A percentile compares a stretch with the other conserved stretches of the same genome.
Evolutionary conservation across 2,113 vertebrate genomes (phyloP).

Genomic region (Silurus glanis): DNA sequence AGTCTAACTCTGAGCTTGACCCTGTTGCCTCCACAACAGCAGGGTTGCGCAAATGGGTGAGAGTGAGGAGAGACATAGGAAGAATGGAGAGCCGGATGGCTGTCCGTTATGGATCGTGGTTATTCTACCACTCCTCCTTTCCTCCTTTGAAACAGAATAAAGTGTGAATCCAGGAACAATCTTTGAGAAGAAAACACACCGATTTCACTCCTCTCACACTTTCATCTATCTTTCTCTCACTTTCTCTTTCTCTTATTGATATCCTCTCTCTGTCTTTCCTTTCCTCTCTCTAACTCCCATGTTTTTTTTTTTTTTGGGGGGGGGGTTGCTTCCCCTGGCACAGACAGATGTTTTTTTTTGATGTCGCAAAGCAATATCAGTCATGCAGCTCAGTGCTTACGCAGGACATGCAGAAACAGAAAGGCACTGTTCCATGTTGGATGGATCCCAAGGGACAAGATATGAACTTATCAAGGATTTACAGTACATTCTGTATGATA

Average conservation of each 20-base stretch:
- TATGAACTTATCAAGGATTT: slow-evolving; percentile 31
- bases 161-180: slow-evolving; percentile 23
- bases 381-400: slow-evolving; percentile 34
- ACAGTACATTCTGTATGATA: slow-evolving; percentile 16
- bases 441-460: slow-evolving; percentile 24
- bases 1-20: slow-evolving; percentile 1
- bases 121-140: background rate
- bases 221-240: background rate
- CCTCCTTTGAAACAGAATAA: slow-evolving; percentile 1
- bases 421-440: background rate
- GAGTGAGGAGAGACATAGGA: background rate
- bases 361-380: slow-evolving; percentile 30
- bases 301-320: slow-evolving; percentile 14
- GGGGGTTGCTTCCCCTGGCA: background rate
- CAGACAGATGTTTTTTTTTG: slow-evolving; percentile 40
- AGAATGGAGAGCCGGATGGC: slow-evolving; percentile 26
- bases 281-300: background rate
- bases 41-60: background rate
- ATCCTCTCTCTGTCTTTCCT: background rate
- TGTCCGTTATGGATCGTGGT: slow-evolving; percentile 13
- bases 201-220: slow-evolving; percentile 1
- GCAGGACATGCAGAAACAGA: slow-evolving; percentile 16
- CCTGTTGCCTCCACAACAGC: background rate
- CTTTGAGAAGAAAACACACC: slow-evolving; percentile 12
- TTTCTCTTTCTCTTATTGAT: background rate